Conservation (phyloP, 2,797 vertebrate genomes). For the Sandelia bainsii region DNA sequence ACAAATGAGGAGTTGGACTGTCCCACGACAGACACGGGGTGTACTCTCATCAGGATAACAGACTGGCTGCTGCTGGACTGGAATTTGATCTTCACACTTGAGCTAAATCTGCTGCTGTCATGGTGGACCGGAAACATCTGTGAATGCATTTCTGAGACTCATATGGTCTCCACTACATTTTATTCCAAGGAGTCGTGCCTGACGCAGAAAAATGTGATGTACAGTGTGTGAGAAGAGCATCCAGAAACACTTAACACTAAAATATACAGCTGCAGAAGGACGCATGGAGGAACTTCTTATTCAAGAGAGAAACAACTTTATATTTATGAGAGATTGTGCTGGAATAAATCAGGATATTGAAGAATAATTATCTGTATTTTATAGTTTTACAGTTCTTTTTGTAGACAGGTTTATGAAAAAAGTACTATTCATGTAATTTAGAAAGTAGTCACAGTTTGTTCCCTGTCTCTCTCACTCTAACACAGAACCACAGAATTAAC, state of each 20-base stretch:
- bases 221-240: conserved; percentile 40
- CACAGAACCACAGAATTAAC: not conserved
- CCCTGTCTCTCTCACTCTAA: not conserved
- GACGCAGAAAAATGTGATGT: conserved; percentile 59
- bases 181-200: conserved; percentile 25
- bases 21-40: conserved; percentile 44
- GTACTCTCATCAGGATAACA: conserved; percentile 60
- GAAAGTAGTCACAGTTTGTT: not conserved
- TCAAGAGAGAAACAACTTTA: conserved; percentile 22
- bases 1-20: conserved; percentile 69
- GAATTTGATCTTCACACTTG: conserved; percentile 62
- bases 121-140: conserved; percentile 43
- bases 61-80: conserved; percentile 46
- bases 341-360: conserved; percentile 7
- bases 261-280: conserved; percentile 44
- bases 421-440: conserved; percentile 15
- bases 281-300: conserved; percentile 19
- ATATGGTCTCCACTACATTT: conserved; percentile 7
- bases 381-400: conserved; percentile 30
- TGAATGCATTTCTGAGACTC: conserved; percentile 39
- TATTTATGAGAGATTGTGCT: conserved; percentile 7
- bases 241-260: conserved; percentile 39
- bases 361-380: conserved; percentile 23
- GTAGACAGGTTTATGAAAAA: not conserved
- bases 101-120: conserved; percentile 34